Evolutionary conservation across 1,140 invertebrate species (phyloP).

Genomic region (Helicoverpa zea): DNA sequence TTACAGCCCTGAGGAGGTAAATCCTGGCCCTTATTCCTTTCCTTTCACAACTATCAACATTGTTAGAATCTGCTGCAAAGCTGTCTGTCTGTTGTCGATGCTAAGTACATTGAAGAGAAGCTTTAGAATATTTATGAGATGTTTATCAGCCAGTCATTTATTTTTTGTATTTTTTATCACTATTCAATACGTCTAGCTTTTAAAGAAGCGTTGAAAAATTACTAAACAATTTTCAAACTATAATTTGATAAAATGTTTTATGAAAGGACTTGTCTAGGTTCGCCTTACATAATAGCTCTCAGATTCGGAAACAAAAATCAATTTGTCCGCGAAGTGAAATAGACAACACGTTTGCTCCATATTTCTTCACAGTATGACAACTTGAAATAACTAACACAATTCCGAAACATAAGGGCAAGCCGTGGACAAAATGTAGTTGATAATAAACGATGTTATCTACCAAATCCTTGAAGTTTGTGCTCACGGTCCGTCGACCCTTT

Average conservation of each 20-base stretch:
- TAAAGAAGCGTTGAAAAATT: not conserved
- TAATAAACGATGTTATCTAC: slow-evolving; percentile 73
- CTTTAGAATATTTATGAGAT: slow-evolving; percentile 33
- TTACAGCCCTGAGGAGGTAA: slow-evolving; percentile 12
- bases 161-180: not conserved
- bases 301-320: not conserved
- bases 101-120: slow-evolving; percentile 8
- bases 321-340: not conserved
- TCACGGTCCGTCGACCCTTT: slow-evolving; percentile 66
- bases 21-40: slow-evolving; percentile 20
- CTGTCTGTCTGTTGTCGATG: slow-evolving; percentile 19
- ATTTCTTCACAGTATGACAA: slow-evolving; percentile 14
- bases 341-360: not conserved
- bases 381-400: slow-evolving; percentile 12
- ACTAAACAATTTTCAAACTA: not conserved
- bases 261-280: too few relatives aligned
- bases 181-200: not conserved
- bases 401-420: slow-evolving; percentile 2
- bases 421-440: slow-evolving; percentile 38
- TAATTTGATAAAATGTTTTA: too few relatives aligned
- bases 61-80: not conserved
- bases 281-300: too few relatives aligned
- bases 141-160: slow-evolving; percentile 21
- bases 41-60: slow-evolving; percentile 9
- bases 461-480: slow-evolving; percentile 71